Evolutionary conservation across 2,113 vertebrate genomes (phyloP), one percentile per base, ranked within the genome.

Genomic region (Trinectes maculatus): DNA sequence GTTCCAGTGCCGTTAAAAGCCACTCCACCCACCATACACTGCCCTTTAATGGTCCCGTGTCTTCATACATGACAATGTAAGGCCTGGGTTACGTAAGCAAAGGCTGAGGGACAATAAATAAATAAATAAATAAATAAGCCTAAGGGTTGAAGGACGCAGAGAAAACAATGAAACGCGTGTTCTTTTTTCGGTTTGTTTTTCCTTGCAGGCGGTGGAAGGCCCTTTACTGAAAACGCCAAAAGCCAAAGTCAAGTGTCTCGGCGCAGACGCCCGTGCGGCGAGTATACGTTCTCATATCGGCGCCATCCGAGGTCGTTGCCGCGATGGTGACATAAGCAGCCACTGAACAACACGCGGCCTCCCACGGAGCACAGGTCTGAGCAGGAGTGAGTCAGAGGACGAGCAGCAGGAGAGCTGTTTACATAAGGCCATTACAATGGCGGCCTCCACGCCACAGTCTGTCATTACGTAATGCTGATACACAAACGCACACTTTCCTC

Each of bases 361-460:
- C 82, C 80, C 82, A 85, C 84, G 52, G 68, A 73, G 74, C 16
- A 8, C 63, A 78, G 74, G 64, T 84, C 61, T 77, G 36, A 65
- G 78, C 47, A 69, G 72, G 25, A 59, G 61, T 87, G 80, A 89
- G 85, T 85, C 84, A 83, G 64, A 42, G 26, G 21, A 44, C 46
- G 71, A 81, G 15, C 57, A 19, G 74, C 84, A 80, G 66, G 71
- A 74, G 80, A 77, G 61, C 57, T 68, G 78, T 82, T 89, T 87
- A 85, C 67, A 68, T 76, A 87, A 86, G 65, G 51, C 55, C 26
- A 58, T 75, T 44, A n/a, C 68, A 78, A 73, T 39, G 37, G 44
- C 22, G 42, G 66, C 57, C 46, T 77, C 62, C 64, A 28, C 63
- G 21, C n/a, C 16, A 31, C 29, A 71, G 64, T 63, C 40, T 53